Evolutionary conservation across 2,888 invertebrate genomes (phyloP), one percentile per base, ranked within the genome.

Genomic region (Drosophila glabriapex): DNA sequence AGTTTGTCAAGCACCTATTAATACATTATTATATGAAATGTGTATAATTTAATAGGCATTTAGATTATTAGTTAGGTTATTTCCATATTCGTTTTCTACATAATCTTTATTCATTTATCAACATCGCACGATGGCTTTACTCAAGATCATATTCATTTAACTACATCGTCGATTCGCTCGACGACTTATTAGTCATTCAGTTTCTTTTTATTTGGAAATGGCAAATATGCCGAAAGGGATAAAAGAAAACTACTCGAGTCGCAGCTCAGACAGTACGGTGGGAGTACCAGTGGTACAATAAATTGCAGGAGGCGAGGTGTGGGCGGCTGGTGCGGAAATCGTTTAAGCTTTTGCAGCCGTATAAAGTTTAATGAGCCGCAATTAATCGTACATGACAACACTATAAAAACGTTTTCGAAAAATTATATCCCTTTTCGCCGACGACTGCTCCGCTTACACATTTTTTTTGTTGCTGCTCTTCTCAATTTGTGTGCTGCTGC

Each of bases 291-390:
- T 41, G 28, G 12, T 19, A 39, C 28, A 46, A 54, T 53, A 53
- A 62, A 49, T 37, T 31, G 28, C 3, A 4, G 28, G 33, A 3
- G 22, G n/a, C 46, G 10, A 14, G 43, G 14, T 37, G 52, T n/a
- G 22, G 31, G n/a, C 59, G 73, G 43, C 49, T 61, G 53, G 72
- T 49, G 33, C 76, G 76, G 76, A 82, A 82, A 83, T 73, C 79
- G 80, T 78, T 82, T 65, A 78, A 83, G 78, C 72, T 80, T 78
- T 80, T 81, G 78, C 78, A 76, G 80, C 73, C 91, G 87, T 91
- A 93, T 92, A 92, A 93, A 93, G 92, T 92, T 92, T 91, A 93
- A 93, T 93, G 93, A 92, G 93, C 91, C 91, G 92, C 93, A 93
- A 93, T 93, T 93, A 93, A 93, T 93, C 91, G 92, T 92, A 91